Evolutionary conservation across 2,797 vertebrate genomes (phyloP).

Genomic region (Sparidentex hasta): DNA sequence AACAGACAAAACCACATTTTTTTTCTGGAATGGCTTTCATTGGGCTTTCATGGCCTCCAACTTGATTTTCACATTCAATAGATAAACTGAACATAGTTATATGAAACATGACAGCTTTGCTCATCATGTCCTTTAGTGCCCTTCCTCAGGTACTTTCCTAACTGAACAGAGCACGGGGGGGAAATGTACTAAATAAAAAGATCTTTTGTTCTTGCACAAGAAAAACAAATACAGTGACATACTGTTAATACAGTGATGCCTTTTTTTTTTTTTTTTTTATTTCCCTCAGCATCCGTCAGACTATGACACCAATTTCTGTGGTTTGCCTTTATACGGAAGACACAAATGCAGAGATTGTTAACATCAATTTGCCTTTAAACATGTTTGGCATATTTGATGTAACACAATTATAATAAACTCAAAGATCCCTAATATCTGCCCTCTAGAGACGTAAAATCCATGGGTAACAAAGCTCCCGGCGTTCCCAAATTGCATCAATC

Average conservation of each 20-base stretch:
- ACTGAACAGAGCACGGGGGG: not conserved
- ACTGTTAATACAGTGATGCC: no score
- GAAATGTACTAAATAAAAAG: no score
- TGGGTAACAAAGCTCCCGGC: constrained; percentile 1
- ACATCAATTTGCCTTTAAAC: not conserved
- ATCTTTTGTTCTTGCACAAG: not conserved
- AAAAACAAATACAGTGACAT: not conserved
- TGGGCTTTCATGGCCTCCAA: not conserved
- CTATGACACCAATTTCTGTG: not conserved
- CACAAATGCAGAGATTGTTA: not conserved
- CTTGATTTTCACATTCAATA: not conserved
- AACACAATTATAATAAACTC: constrained; percentile 11
- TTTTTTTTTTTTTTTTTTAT: no score
- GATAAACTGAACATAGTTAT: not conserved
- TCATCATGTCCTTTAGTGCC: not conserved
- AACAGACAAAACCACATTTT: not conserved
- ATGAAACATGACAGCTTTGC: not conserved
- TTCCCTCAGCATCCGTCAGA: not conserved
- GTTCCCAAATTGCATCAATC: not conserved
- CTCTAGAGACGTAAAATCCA: not conserved
- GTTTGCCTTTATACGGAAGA: not conserved
- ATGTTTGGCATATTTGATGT: constrained; percentile 9
- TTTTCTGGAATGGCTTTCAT: not conserved
- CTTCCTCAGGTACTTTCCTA: not conserved
- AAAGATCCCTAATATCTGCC: not conserved